Base-by-base conservation (phyloP, 1,140 invertebrate species). In the Penaeus vannamei region DNA sequence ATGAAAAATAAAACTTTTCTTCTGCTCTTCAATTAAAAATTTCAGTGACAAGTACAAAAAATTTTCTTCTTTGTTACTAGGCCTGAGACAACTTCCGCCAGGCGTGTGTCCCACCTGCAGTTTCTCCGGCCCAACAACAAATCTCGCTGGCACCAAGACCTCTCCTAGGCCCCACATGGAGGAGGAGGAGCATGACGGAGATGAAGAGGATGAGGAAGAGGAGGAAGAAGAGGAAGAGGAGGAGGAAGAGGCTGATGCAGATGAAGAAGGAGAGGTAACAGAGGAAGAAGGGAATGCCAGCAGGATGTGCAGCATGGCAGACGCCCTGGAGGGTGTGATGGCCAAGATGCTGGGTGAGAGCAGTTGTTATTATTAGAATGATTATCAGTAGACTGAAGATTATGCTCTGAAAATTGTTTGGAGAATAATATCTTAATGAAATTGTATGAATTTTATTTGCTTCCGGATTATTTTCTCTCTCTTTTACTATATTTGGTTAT, bases 201-300 rank as follows among this genome's bases (percentile, higher is more conserved):
- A 86, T 17, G 85, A 86, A 26, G 85, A 86, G 29, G 85, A 86
- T 26, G 85, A 86, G 32, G 85, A 86, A 59, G 85, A 86, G 46
- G 85, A 86, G 53, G 85, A 86, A 12, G 76, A 80, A 29, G 76
- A 86, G 59, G 85, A 86, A 10, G 85, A 84, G 20, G 81, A 84
- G 62, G 23, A 84, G 32, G 81, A 61, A n/a, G 59, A 61, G 26
- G 81, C 53, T 29, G 79, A 53, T 23, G 42, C 19, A 23, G 53
- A 42, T 17, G 66, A 23, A 59, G 61, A n/a, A 22, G 83, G 26
- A 17, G 59, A 32, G 20, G 59, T 22, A 19, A 69, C 32, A 7
- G 72, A 76, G 42, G 29, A 53, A 26, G 17, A 32, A 29, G 53
- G 79, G 14, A n/a, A 26, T 53, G 46, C 4, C 23, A 23, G 81